Base-by-base conservation (phyloP, 2,888 invertebrate genomes). In the Corythucha ciliata region DNA sequence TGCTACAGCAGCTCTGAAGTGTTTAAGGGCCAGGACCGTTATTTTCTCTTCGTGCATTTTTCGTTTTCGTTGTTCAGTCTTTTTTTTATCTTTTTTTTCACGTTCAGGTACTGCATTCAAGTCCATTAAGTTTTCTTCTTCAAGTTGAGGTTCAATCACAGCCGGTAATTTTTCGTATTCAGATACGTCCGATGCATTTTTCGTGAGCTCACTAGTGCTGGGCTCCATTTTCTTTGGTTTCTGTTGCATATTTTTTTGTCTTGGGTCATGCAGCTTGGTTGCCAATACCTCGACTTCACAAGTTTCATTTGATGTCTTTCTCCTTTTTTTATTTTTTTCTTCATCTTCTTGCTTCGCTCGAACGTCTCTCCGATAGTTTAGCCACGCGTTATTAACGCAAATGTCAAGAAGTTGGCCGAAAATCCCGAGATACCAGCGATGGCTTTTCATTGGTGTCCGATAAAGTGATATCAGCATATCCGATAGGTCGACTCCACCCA, bases 361-460 rank as follows among this genome's bases (percentile, higher is more conserved):
- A 34, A 49, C 25, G 16, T 47, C 47, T 24, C 40, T 48, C 40
- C 48, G 10, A 14, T 40, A 40, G 27, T 29, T 48, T 10, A 48
- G 18, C 48, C 48, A 40, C 12, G 48, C 48, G 29, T 48, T 40
- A 6, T 27, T 27, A 7, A 48, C 7, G 18, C 40, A 40, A 12
- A 48, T 48, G 25, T 40, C 48, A 6, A 48, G 6, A 7, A 48
- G 24, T 4, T 49, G 49, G 10, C 5, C 29, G 5, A 36, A 48
- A n/a, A 48, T 10, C 3, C n/a, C 36, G 25, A 48, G 22, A 16
- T 48, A 48, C 48, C 48, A 48, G 10, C 26, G 36, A 18, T 14
- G 16, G 2, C 25, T 24, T 8, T 8, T 6, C n/a, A 37, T 8
- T 14, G 36, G 36, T 37, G 48, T 48, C n/a, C 22, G 10, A 29